phyloP scores from a whole-genome alignment of 2,113 vertebrate genomes.

The Mesembrinibis cayennensis region DNA sequence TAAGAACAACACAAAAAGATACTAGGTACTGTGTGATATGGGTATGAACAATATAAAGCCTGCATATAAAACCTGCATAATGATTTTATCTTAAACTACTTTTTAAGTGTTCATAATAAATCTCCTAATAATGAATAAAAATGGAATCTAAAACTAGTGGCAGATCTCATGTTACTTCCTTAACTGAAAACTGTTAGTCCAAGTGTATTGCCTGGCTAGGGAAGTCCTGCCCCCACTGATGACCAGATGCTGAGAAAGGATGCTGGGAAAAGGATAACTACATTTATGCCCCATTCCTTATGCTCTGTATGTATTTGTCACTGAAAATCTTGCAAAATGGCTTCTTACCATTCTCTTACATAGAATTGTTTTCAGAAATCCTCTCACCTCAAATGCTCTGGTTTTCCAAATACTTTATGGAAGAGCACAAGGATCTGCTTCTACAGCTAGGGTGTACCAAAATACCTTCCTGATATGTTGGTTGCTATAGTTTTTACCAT shows the following conservation, averaged over 20 bases:
- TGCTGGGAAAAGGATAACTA: background rate
- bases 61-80: background rate
- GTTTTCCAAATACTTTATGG: slow-evolving; percentile 16
- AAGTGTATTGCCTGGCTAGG: background rate
- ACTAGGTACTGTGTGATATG: rapidly evolving
- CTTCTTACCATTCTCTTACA: background rate
- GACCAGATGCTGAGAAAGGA: background rate
- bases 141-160: background rate
- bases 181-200: background rate
- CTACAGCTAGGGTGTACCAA: slow-evolving; percentile 8
- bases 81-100: background rate
- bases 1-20: background rate
- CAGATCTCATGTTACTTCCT: background rate
- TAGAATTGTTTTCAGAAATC: background rate
- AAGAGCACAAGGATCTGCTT: slow-evolving; percentile 9
- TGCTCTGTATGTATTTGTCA: background rate
- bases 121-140: background rate
- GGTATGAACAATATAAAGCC: background rate
- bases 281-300: background rate
- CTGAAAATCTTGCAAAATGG: background rate
- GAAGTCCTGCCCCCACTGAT: background rate
- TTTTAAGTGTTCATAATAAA: background rate
- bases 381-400: slow-evolving; percentile 3
- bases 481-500: background rate
- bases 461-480: slow-evolving; percentile 12